Evolutionary conservation across 2,888 invertebrate genomes (phyloP).

Genomic region (Amphipyra berbera): DNA sequence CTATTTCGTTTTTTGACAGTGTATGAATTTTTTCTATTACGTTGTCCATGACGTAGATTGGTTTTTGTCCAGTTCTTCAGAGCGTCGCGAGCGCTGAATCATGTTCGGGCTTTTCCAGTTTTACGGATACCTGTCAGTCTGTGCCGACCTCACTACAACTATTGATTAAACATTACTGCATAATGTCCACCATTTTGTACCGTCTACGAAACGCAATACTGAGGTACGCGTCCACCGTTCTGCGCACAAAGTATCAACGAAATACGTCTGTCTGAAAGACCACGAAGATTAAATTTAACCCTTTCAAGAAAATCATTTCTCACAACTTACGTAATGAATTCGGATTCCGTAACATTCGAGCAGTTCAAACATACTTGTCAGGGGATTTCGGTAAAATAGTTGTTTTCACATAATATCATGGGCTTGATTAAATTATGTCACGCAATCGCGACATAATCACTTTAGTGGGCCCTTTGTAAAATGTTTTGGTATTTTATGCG

Average conservation of each 20-base stretch:
- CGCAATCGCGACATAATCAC: slow-evolving; percentile 70
- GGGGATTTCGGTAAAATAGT: slow-evolving; percentile 48
- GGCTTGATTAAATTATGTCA: slow-evolving; percentile 64
- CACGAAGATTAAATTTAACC: slow-evolving; percentile 18
- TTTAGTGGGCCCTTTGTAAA: slow-evolving; percentile 60
- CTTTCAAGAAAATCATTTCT: slow-evolving; percentile 28
- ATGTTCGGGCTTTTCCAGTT: slow-evolving; percentile 37
- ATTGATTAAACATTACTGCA: slow-evolving; percentile 82
- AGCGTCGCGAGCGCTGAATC: slow-evolving; percentile 23
- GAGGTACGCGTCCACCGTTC: slow-evolving; percentile 74
- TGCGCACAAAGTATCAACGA: slow-evolving; percentile 55
- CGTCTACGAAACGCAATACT: slow-evolving; percentile 61
- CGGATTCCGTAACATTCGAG: slow-evolving; percentile 28
- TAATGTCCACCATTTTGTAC: slow-evolving; percentile 82
- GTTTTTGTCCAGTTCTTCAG: slow-evolving; percentile 11
- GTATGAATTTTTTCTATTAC: neutral
- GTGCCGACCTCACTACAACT: slow-evolving; percentile 62
- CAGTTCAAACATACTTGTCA: slow-evolving; percentile 39
- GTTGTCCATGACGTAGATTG: neutral
- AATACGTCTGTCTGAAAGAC: slow-evolving; percentile 28
- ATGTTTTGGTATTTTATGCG: slow-evolving; percentile 54
- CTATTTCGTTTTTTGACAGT: neutral
- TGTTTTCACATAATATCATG: slow-evolving; percentile 62
- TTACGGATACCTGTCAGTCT: slow-evolving; percentile 45
- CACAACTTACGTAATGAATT: slow-evolving; percentile 40